Evolutionary conservation across 35 echinoderm and acorn worm species (phyloP).

Genomic region (Ophioderma brevispina): DNA sequence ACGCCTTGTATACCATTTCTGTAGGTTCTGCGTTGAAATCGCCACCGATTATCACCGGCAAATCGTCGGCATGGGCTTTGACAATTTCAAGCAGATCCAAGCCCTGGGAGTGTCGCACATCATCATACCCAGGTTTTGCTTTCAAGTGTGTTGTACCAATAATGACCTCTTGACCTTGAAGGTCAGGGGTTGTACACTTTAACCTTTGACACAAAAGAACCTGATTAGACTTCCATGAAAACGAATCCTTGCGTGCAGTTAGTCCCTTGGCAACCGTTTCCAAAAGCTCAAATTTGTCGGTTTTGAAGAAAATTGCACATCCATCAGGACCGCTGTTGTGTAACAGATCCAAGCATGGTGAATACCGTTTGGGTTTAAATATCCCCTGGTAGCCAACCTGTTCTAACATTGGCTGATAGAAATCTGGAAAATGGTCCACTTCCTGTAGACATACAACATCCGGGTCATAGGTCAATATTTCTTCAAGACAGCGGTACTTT

Average conservation of each 20-base stretch:
- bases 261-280: conserved; percentile 35
- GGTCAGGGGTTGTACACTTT: conserved; percentile 5
- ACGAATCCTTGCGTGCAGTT: neutral
- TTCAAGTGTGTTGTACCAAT: conserved; percentile 93
- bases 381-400: conserved; percentile 70
- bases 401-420: conserved; percentile 71
- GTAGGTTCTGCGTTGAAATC: conserved; percentile 92
- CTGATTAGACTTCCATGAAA: conserved; percentile 54
- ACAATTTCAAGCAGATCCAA: conserved; percentile 62
- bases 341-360: conserved; percentile 77
- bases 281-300: conserved; percentile 74
- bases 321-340: conserved; percentile 88
- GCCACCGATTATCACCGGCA: conserved; percentile 68
- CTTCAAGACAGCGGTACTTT: conserved; percentile 72
- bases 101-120: conserved; percentile 68
- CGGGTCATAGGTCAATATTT: conserved; percentile 96
- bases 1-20: conserved; percentile 79
- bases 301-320: conserved; percentile 91
- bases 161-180: conserved; percentile 32
- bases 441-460: conserved; percentile 95
- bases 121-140: conserved; percentile 81
- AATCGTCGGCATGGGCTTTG: conserved; percentile 18
- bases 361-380: conserved; percentile 95
- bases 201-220: conserved; percentile 73
- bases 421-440: conserved; percentile 92